Evolutionary conservation across 2,888 invertebrate genomes (phyloP).

Genomic region (Catocala sponsa): DNA sequence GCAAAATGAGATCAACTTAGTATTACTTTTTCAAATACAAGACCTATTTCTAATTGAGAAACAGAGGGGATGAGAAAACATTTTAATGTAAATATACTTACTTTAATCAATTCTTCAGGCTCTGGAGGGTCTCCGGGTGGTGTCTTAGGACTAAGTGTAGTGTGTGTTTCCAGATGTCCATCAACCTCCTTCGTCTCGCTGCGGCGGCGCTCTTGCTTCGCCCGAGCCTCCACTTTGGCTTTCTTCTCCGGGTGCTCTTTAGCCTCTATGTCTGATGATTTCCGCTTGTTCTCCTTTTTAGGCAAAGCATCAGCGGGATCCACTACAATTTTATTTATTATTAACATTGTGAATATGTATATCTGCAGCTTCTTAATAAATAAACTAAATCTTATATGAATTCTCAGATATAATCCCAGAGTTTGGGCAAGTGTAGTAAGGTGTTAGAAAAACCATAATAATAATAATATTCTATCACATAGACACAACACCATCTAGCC

Average conservation of each 20-base stretch:
- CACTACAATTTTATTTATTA: constrained; percentile 60
- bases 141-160: constrained; percentile 93
- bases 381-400: too few species aligned
- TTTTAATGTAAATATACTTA: not conserved
- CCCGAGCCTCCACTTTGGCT: constrained; percentile 71
- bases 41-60: too few species aligned
- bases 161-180: constrained; percentile 92
- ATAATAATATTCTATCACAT: too few species aligned
- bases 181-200: constrained; percentile 88
- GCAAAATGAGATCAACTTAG: too few species aligned
- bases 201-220: constrained; percentile 70
- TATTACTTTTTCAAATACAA: too few species aligned
- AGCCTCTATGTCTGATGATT: constrained; percentile 67
- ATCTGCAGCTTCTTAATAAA: not conserved
- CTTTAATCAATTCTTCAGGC: constrained; percentile 96
- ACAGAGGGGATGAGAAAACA: too few species aligned
- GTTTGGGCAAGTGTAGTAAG: too few species aligned
- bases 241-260: constrained; percentile 76
- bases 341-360: constrained; percentile 2
- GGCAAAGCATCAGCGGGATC: constrained; percentile 77
- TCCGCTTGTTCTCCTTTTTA: constrained; percentile 70
- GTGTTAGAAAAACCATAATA: too few species aligned
- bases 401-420: not conserved
- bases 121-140: constrained; percentile 96
- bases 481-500: too few species aligned